Percentiles rank a stretch among this genome's conserved stretches.
Conservation (phyloP, 2,888 invertebrate species). For the Diplazon laetatorius region DNA sequence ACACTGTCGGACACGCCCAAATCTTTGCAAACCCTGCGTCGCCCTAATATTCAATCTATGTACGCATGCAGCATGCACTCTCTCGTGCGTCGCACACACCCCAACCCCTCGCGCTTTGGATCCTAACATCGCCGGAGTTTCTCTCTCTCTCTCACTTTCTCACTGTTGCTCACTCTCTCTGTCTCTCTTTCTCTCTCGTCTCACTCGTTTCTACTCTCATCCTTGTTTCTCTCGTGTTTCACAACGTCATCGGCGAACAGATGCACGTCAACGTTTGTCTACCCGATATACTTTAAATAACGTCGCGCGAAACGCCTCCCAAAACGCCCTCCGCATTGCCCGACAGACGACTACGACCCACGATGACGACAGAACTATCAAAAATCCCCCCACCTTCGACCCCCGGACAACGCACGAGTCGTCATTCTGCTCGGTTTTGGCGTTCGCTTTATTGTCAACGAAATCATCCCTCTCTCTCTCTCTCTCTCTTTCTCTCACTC, state of each 20-base stretch:
- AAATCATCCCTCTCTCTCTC: slow-evolving; percentile 41
- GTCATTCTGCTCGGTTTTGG: slow-evolving; percentile 22
- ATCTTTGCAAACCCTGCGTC: slow-evolving; percentile 74
- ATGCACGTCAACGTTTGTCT: slow-evolving; percentile 57
- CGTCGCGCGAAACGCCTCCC: slow-evolving; percentile 58
- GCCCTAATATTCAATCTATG: slow-evolving; percentile 78
- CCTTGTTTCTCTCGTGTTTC: neutral
- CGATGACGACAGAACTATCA: slow-evolving; percentile 59
- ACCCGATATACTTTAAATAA: slow-evolving; percentile 64
- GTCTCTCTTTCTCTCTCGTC: slow-evolving; percentile 18
- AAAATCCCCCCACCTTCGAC: slow-evolving; percentile 48
- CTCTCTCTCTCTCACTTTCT: slow-evolving; percentile 65
- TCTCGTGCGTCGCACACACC: slow-evolving; percentile 60
- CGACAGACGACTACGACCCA: slow-evolving; percentile 55
- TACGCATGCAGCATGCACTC: slow-evolving; percentile 54
- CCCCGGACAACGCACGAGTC: neutral
- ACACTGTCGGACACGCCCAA: slow-evolving; percentile 79
- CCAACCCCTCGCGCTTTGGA: slow-evolving; percentile 63
- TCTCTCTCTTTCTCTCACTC: too few species aligned
- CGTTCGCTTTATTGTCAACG: slow-evolving; percentile 39
- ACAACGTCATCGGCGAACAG: slow-evolving; percentile 56
- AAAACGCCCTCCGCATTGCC: slow-evolving; percentile 26
- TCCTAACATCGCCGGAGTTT: slow-evolving; percentile 35
- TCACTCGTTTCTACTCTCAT: slow-evolving; percentile 47
- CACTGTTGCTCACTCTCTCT: slow-evolving; percentile 41